A percentile compares a stretch with the other conserved stretches of the same genome.
Conservation (phyloP, 2,888 invertebrate genomes). For the Diogma glabrata region DNA sequence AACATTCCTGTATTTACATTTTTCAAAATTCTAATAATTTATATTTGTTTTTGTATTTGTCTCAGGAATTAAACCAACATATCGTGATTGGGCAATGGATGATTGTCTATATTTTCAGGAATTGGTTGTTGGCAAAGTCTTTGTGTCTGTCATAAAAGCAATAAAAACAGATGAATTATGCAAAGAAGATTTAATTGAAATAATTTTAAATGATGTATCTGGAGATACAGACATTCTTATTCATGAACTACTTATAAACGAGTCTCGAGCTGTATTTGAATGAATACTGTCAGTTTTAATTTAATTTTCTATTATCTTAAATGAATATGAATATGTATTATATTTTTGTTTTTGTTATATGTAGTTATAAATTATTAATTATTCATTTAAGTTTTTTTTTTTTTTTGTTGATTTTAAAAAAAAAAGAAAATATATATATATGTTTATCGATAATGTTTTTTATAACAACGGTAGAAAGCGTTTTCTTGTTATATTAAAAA, state of each 20-base stretch:
- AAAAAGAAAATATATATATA: too few species aligned
- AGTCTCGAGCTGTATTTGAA: conserved; percentile 46
- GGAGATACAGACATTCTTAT: conserved; percentile 55
- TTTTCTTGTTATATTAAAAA: too few species aligned
- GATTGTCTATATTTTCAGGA: conserved; percentile 63
- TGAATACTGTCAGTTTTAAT: too few species aligned
- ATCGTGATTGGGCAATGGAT: conserved; percentile 39
- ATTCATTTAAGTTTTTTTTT: too few species aligned
- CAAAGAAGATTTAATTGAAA: conserved; percentile 47
- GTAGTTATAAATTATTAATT: too few species aligned
- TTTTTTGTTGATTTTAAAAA: too few species aligned
- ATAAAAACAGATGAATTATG: conserved; percentile 49
- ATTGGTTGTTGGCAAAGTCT: conserved; percentile 54
- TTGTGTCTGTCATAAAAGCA: conserved; percentile 55
- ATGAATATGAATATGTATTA: too few species aligned
- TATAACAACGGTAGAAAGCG: too few species aligned
- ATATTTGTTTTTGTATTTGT: conserved; percentile 14
- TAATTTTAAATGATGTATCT: conserved; percentile 60
- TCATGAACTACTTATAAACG: conserved; percentile 49
- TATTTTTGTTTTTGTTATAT: too few species aligned
- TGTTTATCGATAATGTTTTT: too few species aligned
- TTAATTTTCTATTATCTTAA: too few species aligned
- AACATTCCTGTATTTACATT: conserved; percentile 8
- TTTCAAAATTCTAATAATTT: too few species aligned
- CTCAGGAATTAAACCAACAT: conserved; percentile 40